Conservation (phyloP, 2,113 vertebrate genomes). For the Calyptommatus sinebrachiatus region DNA sequence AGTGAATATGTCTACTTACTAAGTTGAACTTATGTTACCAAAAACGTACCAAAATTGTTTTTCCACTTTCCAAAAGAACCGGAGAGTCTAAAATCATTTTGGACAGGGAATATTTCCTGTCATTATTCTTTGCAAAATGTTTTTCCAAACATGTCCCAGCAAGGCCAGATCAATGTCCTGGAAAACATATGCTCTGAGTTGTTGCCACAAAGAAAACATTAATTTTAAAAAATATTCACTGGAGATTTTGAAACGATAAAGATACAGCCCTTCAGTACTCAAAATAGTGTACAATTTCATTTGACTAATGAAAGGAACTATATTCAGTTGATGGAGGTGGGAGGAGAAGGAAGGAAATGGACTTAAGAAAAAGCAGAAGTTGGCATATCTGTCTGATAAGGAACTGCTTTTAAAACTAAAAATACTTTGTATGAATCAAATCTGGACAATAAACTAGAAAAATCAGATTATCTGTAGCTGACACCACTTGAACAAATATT, state of each 20-base stretch:
- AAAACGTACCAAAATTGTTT: not conserved
- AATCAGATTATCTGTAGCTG: not conserved
- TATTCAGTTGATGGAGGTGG: not conserved
- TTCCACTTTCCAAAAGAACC: not conserved
- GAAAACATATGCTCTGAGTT: not conserved
- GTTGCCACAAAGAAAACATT: not conserved
- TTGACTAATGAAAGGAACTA: not conserved
- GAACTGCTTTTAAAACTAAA: not conserved
- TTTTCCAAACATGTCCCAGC: not conserved
- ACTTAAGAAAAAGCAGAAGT: not conserved
- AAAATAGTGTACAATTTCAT: not conserved
- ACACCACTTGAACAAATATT: not conserved
- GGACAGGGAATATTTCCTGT: not conserved
- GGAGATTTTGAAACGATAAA: not conserved
- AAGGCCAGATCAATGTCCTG: not conserved
- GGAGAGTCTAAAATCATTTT: not conserved
- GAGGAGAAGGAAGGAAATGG: not conserved
- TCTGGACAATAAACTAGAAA: not conserved
- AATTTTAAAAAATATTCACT: not conserved
- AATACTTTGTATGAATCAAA: not conserved
- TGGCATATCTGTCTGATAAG: not conserved
- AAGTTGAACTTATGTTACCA: not conserved
- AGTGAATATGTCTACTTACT: not conserved
- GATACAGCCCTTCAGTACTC: not conserved
- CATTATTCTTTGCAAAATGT: not conserved